Base-by-base conservation (phyloP, 53 echinoderm and acorn worm genomes). In the Pentamera pediparva region DNA sequence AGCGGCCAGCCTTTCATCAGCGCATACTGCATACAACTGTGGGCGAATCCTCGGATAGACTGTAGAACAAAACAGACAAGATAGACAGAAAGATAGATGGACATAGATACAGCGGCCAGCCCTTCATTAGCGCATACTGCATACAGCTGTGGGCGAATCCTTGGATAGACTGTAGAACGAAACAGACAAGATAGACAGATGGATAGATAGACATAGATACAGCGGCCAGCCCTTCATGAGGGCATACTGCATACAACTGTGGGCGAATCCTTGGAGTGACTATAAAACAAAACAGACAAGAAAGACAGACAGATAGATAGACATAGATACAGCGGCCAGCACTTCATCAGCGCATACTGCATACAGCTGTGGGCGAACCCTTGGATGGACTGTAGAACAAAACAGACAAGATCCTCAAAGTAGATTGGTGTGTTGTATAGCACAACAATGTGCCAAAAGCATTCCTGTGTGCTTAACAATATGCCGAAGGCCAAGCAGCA, bases 251-350 rank as follows among this genome's bases (percentile, higher is more conserved):
- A 98, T 88, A 69, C 98, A 98, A 40, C 86, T 83, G 51, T 98
- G 91, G 37, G 98, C 98, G 59, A 98, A 98, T 5, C 98, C 98
- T 86, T 79, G 64, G 61, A 98, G 91, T 13, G 98, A 98, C 98
- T 93, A 22, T 19, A 59, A 6, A 43, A 32, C 6, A 79, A 17
- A 71, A 56, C n/a, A n/a, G n/a, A n/a, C n/a, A n/a, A n/a, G n/a
- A n/a, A n/a, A n/a, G n/a, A n/a, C n/a, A n/a, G n/a, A n/a, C n/a
- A n/a, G n/a, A n/a, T n/a, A n/a, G n/a, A n/a, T n/a, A n/a, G n/a
- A n/a, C n/a, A n/a, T n/a, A n/a, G n/a, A n/a, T 98, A 98, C 22
- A 98, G 86, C 3, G 98, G 98, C 91, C 91, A 98, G 63, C 79
- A 78, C 74, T 98, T 98, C 55, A 49, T 53, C 19, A 98, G 83